Evolutionary conservation across 53 echinoderm and acorn worm species (phyloP).

Genomic region (Hippasteria phrygiana): DNA sequence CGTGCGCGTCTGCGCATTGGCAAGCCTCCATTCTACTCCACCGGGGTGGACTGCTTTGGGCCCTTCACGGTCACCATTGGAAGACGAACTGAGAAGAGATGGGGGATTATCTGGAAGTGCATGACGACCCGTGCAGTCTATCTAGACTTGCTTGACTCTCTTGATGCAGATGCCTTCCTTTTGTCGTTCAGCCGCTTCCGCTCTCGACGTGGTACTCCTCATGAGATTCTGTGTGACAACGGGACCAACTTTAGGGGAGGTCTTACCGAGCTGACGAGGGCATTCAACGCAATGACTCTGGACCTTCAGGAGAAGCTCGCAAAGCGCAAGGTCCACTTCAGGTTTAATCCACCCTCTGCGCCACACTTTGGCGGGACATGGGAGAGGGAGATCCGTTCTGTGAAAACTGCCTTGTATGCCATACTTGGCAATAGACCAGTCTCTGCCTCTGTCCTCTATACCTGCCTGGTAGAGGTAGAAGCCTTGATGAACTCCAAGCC

Average conservation of each 20-base stretch:
- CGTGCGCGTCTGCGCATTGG: not conserved
- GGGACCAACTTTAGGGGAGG: slow-evolving; percentile 68
- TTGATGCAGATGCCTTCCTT: slow-evolving; percentile 59
- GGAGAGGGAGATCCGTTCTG: slow-evolving; percentile 57
- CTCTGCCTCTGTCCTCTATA: slow-evolving; percentile 40
- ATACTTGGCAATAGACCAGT: not conserved
- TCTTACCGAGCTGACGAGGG: slow-evolving; percentile 45
- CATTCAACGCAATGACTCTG: slow-evolving; percentile 50
- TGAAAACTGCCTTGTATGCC: slow-evolving; percentile 33
- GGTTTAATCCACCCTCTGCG: slow-evolving; percentile 58
- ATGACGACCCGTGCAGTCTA: slow-evolving; percentile 63
- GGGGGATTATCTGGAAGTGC: slow-evolving; percentile 67
- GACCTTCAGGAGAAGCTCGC: slow-evolving; percentile 50
- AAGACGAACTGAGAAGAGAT: slow-evolving; percentile 41
- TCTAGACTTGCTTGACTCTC: slow-evolving; percentile 35
- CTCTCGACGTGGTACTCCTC: slow-evolving; percentile 30
- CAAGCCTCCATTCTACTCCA: slow-evolving; percentile 18
- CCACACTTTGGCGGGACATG: slow-evolving; percentile 59
- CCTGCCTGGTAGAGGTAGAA: slow-evolving; percentile 61
- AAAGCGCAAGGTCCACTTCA: slow-evolving; percentile 32
- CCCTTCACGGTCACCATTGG: slow-evolving; percentile 10
- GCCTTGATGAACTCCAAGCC: slow-evolving; percentile 66
- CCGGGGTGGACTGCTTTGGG: slow-evolving; percentile 10
- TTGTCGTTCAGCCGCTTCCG: slow-evolving; percentile 52
- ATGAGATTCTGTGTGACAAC: slow-evolving; percentile 41